Evolutionary conservation across 2,113 vertebrate genomes (phyloP).

Genomic region (Circaetus gallicus): DNA sequence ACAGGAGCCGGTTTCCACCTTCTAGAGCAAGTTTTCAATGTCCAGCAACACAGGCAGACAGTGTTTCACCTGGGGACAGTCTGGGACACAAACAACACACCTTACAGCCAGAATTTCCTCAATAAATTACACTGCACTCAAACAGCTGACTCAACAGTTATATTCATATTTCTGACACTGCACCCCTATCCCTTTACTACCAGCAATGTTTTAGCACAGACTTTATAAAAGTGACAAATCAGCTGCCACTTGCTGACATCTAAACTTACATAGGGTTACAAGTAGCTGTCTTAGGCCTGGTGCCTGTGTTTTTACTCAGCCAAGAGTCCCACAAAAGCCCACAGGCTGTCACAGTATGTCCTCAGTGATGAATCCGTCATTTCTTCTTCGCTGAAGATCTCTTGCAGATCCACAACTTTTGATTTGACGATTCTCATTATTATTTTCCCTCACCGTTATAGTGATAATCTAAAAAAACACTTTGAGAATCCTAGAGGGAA

Average conservation of each 20-base stretch:
- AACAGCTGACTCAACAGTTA: not conserved
- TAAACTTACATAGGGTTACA: not conserved
- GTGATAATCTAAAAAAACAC: not conserved
- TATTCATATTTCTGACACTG: not conserved
- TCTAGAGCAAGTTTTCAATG: not conserved
- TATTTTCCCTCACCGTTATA: not conserved
- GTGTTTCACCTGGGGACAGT: not conserved
- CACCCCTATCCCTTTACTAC: not conserved
- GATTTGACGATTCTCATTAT: not conserved
- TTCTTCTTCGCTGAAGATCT: not conserved
- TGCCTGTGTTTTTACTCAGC: not conserved
- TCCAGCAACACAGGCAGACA: not conserved
- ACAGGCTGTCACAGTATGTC: not conserved
- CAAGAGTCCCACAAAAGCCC: not conserved
- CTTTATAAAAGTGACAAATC: not conserved
- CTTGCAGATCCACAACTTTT: not conserved
- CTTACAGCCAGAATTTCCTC: not conserved
- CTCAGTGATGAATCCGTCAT: not conserved
- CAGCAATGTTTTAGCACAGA: not conserved
- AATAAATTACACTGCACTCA: not conserved
- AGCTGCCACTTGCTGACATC: not conserved
- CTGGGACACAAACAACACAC: not conserved
- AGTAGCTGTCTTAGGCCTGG: not conserved
- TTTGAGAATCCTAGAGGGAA: not conserved
- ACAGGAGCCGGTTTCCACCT: not conserved